Percentiles rank a stretch among this genome's conserved stretches.
Evolutionary conservation across 2,888 invertebrate species (phyloP).

Genomic region (Hydraecia micacea): DNA sequence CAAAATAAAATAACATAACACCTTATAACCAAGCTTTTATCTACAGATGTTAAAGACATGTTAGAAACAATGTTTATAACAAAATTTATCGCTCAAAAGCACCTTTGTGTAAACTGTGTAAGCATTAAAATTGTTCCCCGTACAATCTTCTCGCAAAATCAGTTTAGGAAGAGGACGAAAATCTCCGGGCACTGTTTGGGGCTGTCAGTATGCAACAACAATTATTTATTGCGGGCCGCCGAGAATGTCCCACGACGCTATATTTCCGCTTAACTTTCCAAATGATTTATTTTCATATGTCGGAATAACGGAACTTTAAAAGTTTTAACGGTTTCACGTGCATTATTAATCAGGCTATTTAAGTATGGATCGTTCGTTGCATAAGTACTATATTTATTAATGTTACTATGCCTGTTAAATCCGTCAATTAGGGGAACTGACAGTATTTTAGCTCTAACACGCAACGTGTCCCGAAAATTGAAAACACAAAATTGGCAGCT

Average conservation of each 20-base stretch:
- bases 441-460: neutral
- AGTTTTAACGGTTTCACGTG: constrained; percentile 61
- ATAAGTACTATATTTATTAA: constrained; percentile 11
- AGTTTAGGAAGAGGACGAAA: constrained; percentile 30
- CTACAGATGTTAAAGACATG: constrained; percentile 21
- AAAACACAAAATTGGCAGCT: neutral
- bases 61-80: constrained; percentile 32
- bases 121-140: constrained; percentile 41
- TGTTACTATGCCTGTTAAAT: neutral
- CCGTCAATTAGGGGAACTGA: neutral
- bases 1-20: constrained; percentile 6
- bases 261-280: constrained; percentile 71
- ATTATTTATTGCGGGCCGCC: constrained; percentile 72
- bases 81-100: constrained; percentile 36
- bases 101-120: constrained; percentile 51
- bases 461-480: neutral
- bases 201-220: constrained; percentile 70
- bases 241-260: constrained; percentile 68
- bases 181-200: constrained; percentile 53
- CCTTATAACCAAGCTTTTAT: constrained; percentile 13
- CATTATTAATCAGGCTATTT: constrained; percentile 47
- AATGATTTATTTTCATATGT: constrained; percentile 75
- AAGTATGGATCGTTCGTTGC: constrained; percentile 11
- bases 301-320: constrained; percentile 67
- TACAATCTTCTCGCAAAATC: constrained; percentile 50